Conservation (phyloP, 2,797 vertebrate genomes). For the Paratrypauchen microcephalus region DNA sequence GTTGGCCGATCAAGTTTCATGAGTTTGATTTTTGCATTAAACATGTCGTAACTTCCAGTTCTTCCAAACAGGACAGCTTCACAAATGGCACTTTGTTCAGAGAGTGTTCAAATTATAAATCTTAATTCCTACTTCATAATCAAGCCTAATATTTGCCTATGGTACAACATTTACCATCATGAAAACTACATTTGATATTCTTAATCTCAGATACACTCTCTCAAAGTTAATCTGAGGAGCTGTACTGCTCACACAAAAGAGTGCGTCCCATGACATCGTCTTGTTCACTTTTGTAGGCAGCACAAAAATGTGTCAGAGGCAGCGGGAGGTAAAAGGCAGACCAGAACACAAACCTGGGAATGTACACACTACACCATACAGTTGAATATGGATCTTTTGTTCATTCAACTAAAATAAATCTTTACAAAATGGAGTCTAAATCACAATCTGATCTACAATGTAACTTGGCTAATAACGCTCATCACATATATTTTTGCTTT, state of each 20-base stretch:
- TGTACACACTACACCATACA: slow-evolving; percentile 44
- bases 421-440: slow-evolving; percentile 24
- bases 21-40: slow-evolving; percentile 47
- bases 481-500: slow-evolving; percentile 41
- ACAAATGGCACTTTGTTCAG: slow-evolving; percentile 29
- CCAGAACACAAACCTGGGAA: slow-evolving; percentile 68
- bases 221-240: slow-evolving; percentile 38
- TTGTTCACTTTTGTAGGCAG: slow-evolving; percentile 55
- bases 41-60: slow-evolving; percentile 20
- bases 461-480: slow-evolving; percentile 35
- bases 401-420: slow-evolving; percentile 22
- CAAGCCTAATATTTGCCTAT: neutral
- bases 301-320: slow-evolving; percentile 49
- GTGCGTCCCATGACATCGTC: slow-evolving; percentile 17
- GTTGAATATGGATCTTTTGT: slow-evolving; percentile 42
- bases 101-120: slow-evolving; percentile 11
- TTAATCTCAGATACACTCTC: slow-evolving; percentile 19
- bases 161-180: neutral
- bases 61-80: slow-evolving; percentile 31
- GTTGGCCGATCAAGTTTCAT: slow-evolving; percentile 24
- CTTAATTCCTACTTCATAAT: neutral
- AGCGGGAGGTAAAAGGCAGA: slow-evolving; percentile 73
- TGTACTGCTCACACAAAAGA: slow-evolving; percentile 33
- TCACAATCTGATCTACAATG: slow-evolving; percentile 16
- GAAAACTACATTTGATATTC: neutral